Evolutionary conservation across 2,888 invertebrate genomes (phyloP).

Genomic region (Ennomos erosarius): DNA sequence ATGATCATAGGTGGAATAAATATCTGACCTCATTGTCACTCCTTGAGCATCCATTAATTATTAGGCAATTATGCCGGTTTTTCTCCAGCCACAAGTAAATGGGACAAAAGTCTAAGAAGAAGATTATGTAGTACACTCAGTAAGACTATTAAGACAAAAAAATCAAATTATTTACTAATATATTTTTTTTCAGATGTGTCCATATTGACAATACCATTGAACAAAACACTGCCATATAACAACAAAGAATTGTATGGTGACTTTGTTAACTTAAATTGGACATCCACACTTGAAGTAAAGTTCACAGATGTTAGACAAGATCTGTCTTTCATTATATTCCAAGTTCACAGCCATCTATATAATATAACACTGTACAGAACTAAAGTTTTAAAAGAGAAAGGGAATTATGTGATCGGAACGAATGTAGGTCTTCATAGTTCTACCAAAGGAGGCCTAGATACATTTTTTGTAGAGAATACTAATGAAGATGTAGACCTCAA

Average conservation of each 20-base stretch:
- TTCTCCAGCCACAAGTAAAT: too few species aligned
- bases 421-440: slow-evolving; percentile 85
- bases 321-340: slow-evolving; percentile 85
- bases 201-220: slow-evolving; percentile 59
- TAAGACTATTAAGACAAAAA: too few species aligned
- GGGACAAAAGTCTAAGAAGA: too few species aligned
- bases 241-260: slow-evolving; percentile 65
- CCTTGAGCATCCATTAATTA: too few species aligned
- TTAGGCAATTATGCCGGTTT: too few species aligned
- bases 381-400: slow-evolving; percentile 35
- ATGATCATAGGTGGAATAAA: too few species aligned
- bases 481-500: slow-evolving; percentile 59
- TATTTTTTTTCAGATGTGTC: slow-evolving; percentile 55
- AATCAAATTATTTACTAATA: not conserved
- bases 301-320: slow-evolving; percentile 72
- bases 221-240: slow-evolving; percentile 51
- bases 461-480: slow-evolving; percentile 74
- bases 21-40: too few species aligned
- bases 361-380: slow-evolving; percentile 84
- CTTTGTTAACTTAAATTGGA: slow-evolving; percentile 53
- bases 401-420: slow-evolving; percentile 80
- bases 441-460: slow-evolving; percentile 50
- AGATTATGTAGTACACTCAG: too few species aligned
- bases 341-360: slow-evolving; percentile 86
- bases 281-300: slow-evolving; percentile 62